phyloP scores from a whole-genome alignment of 1,140 invertebrate species.

The Acromyrmex charruanus region DNA sequence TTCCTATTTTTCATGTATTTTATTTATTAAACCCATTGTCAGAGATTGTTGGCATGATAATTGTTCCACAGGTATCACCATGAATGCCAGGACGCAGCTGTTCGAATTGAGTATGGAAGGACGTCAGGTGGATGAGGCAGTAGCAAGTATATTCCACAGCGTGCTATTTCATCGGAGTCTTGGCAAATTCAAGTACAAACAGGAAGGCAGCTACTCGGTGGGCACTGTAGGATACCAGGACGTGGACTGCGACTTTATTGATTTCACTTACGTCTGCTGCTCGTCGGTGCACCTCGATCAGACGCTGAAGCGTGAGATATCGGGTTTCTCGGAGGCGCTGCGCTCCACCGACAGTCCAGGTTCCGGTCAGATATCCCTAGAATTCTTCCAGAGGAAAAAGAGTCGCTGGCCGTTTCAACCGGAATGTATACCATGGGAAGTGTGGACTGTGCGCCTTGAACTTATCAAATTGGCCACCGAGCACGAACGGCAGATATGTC shows the following conservation, averaged over 20 bases:
- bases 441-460: conserved; percentile 97
- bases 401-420: conserved; percentile 95
- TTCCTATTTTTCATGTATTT: not conserved
- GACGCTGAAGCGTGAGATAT: conserved; percentile 93
- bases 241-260: conserved; percentile 98
- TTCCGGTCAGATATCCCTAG: conserved; percentile 95
- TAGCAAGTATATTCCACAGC: conserved; percentile 97
- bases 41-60: not conserved
- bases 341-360: conserved; percentile 91
- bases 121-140: conserved; percentile 97
- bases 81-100: conserved; percentile 96
- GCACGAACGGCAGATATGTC: conserved; percentile 94
- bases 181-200: conserved; percentile 98
- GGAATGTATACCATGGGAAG: conserved; percentile 98
- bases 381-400: conserved; percentile 97
- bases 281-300: conserved; percentile 92
- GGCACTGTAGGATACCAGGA: conserved; percentile 98
- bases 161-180: conserved; percentile 97
- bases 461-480: conserved; percentile 94
- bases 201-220: conserved; percentile 97
- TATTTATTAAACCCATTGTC: not conserved
- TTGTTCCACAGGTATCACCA: conserved; percentile 82
- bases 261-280: conserved; percentile 98
- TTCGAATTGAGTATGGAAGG: conserved; percentile 97
- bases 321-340: conserved; percentile 94